Base-by-base conservation (phyloP, 2,888 invertebrate genomes). In the Ormyrus labotus region DNA sequence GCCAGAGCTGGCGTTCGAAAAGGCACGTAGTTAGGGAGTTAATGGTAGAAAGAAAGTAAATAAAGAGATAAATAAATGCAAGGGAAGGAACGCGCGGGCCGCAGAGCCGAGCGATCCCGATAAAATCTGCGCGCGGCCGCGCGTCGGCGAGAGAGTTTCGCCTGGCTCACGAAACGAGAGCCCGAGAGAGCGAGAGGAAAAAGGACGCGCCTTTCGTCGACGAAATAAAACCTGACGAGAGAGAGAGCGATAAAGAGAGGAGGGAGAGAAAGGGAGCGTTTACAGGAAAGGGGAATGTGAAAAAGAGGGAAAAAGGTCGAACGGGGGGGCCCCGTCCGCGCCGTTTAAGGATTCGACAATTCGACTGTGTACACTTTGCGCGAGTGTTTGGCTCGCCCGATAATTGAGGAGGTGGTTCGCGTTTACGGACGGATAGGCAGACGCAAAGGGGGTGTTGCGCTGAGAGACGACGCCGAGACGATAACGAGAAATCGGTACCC, bases 11-110 rank as follows among this genome's bases (percentile, higher is more conserved):
- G n/a, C 60, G 53, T 74, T 11, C 63, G 58, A 80, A 53, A 53
- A 50, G 71, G 68, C 19, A 71, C 63, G 80, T 67, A 71, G 70
- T 65, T 80, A 67, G 71, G 57, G 64, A 48, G 65, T 68, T 80
- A 77, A 80, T 71, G 76, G 76, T 51, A n/a, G 63, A 80, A 79
- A 81, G 64, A 75, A 67, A 76, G 78, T 71, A 81, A 78, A 78
- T 78, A 81, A 77, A 81, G 76, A 78, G 76, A 80, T 78, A 64
- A 71, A 78, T 77, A 81, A 74, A 76, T 72, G 65, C 71, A 78
- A 72, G 64, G 57, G 53, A 70, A 61, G 51, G 45, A 45, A 71
- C 48, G 51, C 48, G 51, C 53, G 19, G 19, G 53, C 5, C n/a
- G 19, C 10, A 13, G 19, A 19, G 19, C 19, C 53, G 73, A 63